A percentile compares a stretch with the other conserved stretches of the same genome.
Evolutionary conservation across 2,797 vertebrate genomes (phyloP).

Genomic region (Pangasius mekongensis): DNA sequence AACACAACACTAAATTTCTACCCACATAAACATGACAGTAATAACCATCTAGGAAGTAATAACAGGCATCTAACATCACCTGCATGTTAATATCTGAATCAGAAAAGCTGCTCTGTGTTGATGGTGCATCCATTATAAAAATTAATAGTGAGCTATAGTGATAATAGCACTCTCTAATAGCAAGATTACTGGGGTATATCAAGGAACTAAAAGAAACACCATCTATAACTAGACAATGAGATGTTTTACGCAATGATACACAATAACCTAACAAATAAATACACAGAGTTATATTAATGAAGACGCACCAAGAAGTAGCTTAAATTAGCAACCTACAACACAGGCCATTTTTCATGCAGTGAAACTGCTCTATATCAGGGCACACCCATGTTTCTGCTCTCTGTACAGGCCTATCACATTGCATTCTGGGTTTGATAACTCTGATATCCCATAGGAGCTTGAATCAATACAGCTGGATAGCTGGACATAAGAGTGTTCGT

Average conservation of each 20-base stretch:
- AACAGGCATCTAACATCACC: not conserved
- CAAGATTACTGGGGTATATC: not conserved
- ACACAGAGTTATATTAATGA: not conserved
- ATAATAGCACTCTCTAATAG: not conserved
- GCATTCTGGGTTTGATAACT: conserved; percentile 27
- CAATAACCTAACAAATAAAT: not conserved
- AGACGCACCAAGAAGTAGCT: not conserved
- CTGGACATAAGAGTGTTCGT: conserved; percentile 14
- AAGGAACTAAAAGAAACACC: not conserved
- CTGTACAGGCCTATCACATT: conserved; percentile 28
- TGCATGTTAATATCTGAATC: not conserved
- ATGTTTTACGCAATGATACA: not conserved
- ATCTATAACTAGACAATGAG: not conserved
- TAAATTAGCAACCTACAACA: not conserved
- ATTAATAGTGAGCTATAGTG: not conserved
- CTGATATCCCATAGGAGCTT: conserved; percentile 6
- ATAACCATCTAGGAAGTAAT: not conserved
- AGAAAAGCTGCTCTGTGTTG: not conserved
- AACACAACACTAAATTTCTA: not conserved
- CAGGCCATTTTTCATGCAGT: conserved; percentile 19
- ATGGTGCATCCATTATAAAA: not conserved
- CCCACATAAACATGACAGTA: conserved; percentile 1
- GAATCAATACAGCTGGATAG: conserved; percentile 46
- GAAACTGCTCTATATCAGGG: not conserved
- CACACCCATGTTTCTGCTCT: not conserved